Evolutionary conservation across 2,888 invertebrate species (phyloP).

Genomic region (Caenorhabditis sp.): DNA sequence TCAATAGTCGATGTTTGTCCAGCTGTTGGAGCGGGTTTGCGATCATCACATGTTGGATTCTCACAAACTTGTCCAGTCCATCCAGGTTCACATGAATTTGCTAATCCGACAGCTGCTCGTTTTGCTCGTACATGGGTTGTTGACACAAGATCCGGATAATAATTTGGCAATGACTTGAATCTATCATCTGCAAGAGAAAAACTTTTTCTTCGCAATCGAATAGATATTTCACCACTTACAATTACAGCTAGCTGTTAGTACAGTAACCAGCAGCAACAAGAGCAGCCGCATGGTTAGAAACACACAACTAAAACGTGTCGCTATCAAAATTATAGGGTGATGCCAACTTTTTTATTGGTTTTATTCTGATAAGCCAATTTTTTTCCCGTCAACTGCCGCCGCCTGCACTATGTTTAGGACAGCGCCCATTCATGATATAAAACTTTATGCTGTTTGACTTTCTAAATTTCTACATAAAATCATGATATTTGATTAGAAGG

Average conservation of each 20-base stretch:
- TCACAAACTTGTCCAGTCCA: constrained; percentile 53
- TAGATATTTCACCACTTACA: no score
- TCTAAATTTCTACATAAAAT: not conserved
- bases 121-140: constrained; percentile 35
- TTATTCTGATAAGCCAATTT: constrained; percentile 41
- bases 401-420: not conserved
- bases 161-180: constrained; percentile 20
- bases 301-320: not conserved
- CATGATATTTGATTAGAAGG: not conserved
- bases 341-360: constrained; percentile 33
- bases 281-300: constrained; percentile 1
- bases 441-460: not conserved
- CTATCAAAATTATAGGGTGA: constrained; percentile 2
- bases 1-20: constrained; percentile 29
- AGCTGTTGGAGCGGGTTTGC: constrained; percentile 15
- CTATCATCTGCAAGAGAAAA: not conserved
- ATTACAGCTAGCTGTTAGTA: not conserved
- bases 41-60: constrained; percentile 44
- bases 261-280: not conserved
- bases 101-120: constrained; percentile 40
- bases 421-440: not conserved
- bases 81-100: constrained; percentile 39
- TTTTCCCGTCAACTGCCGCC: not conserved
- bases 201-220: no score
- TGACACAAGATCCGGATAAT: constrained; percentile 16